Base-by-base conservation (phyloP, 2,113 vertebrate genomes). In the Centropus bengalensis region DNA sequence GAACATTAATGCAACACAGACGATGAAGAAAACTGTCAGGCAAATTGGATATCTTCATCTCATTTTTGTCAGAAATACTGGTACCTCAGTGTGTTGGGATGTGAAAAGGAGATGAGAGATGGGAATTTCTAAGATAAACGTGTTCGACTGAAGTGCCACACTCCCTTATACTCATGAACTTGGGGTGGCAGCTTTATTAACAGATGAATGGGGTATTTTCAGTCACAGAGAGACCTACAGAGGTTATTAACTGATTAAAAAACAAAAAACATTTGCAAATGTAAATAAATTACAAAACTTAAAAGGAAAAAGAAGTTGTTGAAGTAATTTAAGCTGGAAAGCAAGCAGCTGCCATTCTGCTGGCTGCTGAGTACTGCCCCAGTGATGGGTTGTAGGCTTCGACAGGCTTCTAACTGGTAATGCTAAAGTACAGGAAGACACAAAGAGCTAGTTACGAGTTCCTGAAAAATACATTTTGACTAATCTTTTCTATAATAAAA, bases 81-180 rank as follows among this genome's bases (percentile, higher is more conserved):
- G 56, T 14, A 45, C 55, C n/a, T n/a, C 32, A 7, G 40, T 36
- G 16, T 1, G 3, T 2, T 0, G 0, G 47, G 40, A 58, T 12
- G 52, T 32, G 23, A 32, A 28, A 19, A 36, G 64, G 2, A 4
- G 45, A 55, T 0, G 4, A 81, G 36, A 79, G 38, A 24, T 23
- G n/a, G 42, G 27, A 11, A 7, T 62, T 44, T 66, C 47, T n/a
- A 38, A 81, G 45, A 32, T 1, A 52, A 88, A 36, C 1, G 0
- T 40, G 8, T 51, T 33, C 62, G 52, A 27, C 38, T 42, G 19
- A 63, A 70, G 28, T 47, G 42, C 51, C 42, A 28, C 12, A 10
- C 12, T 60, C 32, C 30, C n/a, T 75, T 12, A 3, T 10, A 12
- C 20, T 45, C 28, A 27, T 20, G 33, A 55, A 8, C 38, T 54